Evolutionary conservation across 2,888 invertebrate genomes (phyloP).

Genomic region (Meganola albula): DNA sequence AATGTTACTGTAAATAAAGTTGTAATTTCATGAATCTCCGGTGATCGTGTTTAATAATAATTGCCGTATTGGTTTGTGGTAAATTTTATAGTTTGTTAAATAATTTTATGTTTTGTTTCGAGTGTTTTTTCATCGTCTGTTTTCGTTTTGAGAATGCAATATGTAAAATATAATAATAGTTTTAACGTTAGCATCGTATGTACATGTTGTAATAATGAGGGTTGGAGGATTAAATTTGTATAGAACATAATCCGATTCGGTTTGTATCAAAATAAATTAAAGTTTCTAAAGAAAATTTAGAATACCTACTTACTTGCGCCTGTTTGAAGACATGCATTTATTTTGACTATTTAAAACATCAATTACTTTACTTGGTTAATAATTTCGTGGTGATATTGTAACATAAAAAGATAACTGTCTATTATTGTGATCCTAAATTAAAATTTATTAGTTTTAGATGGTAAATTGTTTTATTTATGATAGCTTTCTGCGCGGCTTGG

Average conservation of each 20-base stretch:
- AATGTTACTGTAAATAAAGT: slow-evolving; percentile 61
- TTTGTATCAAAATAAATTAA: slow-evolving; percentile 15
- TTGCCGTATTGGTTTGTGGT: slow-evolving; percentile 45
- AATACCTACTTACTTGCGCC: slow-evolving; percentile 25
- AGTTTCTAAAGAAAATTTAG: slow-evolving; percentile 11
- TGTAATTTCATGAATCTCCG: slow-evolving; percentile 45
- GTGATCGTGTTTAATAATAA: slow-evolving; percentile 47
- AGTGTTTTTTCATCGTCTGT: slow-evolving; percentile 26
- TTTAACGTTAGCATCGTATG: slow-evolving; percentile 17
- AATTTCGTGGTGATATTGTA: slow-evolving; percentile 39
- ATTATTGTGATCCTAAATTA: slow-evolving; percentile 71
- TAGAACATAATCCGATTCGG: slow-evolving; percentile 18
- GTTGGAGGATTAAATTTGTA: slow-evolving; percentile 19
- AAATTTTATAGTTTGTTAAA: slow-evolving; percentile 48
- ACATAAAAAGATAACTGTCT: slow-evolving; percentile 39
- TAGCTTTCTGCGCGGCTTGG: too few relatives aligned
- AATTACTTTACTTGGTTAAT: slow-evolving; percentile 21
- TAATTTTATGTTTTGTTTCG: slow-evolving; percentile 47
- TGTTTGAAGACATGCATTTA: slow-evolving; percentile 25
- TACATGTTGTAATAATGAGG: slow-evolving; percentile 24
- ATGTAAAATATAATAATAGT: slow-evolving; percentile 26
- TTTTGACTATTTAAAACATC: slow-evolving; percentile 15
- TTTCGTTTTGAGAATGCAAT: slow-evolving; percentile 28
- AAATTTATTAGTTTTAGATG: slow-evolving; percentile 59
- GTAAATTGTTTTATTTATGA: slow-evolving; percentile 40